Base-by-base conservation (phyloP, 1,140 invertebrate species). In the Cydia amplana region DNA sequence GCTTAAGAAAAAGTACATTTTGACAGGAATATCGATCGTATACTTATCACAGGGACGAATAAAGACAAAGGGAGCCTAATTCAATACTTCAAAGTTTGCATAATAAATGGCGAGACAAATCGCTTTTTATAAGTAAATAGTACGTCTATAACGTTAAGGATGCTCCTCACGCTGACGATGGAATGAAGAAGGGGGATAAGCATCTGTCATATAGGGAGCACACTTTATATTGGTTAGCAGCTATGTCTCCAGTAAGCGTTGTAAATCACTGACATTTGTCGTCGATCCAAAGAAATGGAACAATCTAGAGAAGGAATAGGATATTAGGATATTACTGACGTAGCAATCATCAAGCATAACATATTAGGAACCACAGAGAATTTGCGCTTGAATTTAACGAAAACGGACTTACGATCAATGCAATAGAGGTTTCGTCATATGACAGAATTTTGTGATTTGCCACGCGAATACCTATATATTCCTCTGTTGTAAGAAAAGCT, bases 261-360 rank as follows among this genome's bases (percentile, higher is more conserved):
- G 18, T 12, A 1, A 60, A 72, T 28, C 73, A 23, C 55, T 76
- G 63, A 74, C 36, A 78, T 78, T 78, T 78, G 77, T 76, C 72
- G 73, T 40, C 16, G 28, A 32, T 67, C 23, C 18, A 10, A 36
- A 70, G n/a, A 43, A 70, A 43, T 43, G 65, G 36, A 43, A 23
- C n/a, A 36, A 70, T 40, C 65, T 70, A 32, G 64, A 25, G 64
- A 32, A 25, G 64, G n/a, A 67, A 70, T 70, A 36, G 65, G 18
- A 36, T n/a, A n/a, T 43, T 70, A 18, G 32, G 16, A 70, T 40
- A 36, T 36, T 32, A 60, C 55, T 70, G 32, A 70, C 28, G 65
- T 70, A 16, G 7, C 65, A 18, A 23, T 70, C 32, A 23, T 36
- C 65, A 10, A 43, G 14, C 28, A n/a, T 28, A 51, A 46, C 43